Evolutionary conservation across 53 echinoderm and acorn worm species (phyloP), one percentile per base, ranked within the genome.

Genomic region (Actinopyga echinites): DNA sequence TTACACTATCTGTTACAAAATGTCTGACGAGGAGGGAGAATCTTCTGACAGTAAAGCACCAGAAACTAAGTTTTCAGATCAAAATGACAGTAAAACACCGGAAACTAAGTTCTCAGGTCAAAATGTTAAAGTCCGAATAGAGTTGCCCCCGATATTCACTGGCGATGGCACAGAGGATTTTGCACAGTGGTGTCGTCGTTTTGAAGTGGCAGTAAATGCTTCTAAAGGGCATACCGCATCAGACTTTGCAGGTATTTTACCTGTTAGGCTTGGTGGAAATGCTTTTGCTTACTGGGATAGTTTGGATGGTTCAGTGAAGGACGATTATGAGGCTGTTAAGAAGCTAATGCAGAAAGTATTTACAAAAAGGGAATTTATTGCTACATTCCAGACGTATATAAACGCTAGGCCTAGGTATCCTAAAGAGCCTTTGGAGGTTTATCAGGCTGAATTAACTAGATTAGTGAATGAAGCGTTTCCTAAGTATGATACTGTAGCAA

Each of bases 91-190:
- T 10, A 12, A 12, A 65, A 65, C 65, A 11, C 9, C 10, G 10
- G 12, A 24, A 22, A 65, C 24, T 22, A 22, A 65, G n/a, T 29
- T 12, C 24, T 23, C 65, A 11, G 10, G 13, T 65, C 9, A 65
- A 65, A 32, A 64, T 2, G 25, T n/a, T 64, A 24, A n/a, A n/a
- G n/a, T 64, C 20, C 10, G 26, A 17, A 17, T 80, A 6, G 71
- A 81, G 7, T 56, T 85, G 6, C 89, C 89, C 21, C 61, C 89
- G 40, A 68, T 62, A 69, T 89, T 89, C 57, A 26, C 61, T 61
- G 85, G 89, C 24, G 49, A 85, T 79, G 89, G 89, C 24, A 64
- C 56, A 1, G 89, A 89, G 33, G 89, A 89, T 49, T 85, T 89
- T 55, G 36, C 44, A 20, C 71, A 80, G 13, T 89, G 85, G 85